These are phyloP conservation scores for Mechanitis mazaeus DNA, from an alignment of 2,888 invertebrate genomes.

Conservation along the genomic window DNA sequence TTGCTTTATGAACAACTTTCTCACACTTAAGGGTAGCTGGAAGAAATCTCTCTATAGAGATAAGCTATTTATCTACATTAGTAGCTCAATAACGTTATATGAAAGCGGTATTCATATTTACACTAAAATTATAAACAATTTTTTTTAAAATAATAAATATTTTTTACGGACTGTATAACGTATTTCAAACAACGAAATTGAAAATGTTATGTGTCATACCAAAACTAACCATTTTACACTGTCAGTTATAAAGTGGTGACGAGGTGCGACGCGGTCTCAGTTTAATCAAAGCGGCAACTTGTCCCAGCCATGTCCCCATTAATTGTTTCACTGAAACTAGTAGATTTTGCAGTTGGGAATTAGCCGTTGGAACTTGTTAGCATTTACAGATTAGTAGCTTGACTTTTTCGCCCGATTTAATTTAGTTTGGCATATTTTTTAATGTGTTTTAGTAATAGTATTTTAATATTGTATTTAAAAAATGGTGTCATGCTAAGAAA, in stretches of 20 bases:
- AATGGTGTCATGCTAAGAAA: neutral
- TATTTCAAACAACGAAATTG: neutral
- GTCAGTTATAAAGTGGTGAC: conserved; percentile 21
- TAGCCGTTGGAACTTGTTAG: conserved; percentile 36
- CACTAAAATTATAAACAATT: neutral
- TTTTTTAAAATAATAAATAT: neutral
- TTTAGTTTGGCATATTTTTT: neutral
- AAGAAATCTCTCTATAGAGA: too few species aligned
- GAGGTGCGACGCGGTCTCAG: conserved; percentile 39
- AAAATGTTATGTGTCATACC: conserved; percentile 4
- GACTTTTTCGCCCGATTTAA: neutral
- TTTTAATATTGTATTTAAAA: too few species aligned
- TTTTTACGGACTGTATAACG: neutral
- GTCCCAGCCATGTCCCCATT: conserved; percentile 40
- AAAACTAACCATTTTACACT: conserved; percentile 14
- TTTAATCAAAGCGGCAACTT: conserved; percentile 58
- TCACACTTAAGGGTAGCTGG: too few species aligned
- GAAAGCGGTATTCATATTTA: too few species aligned
- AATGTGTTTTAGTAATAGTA: too few species aligned
- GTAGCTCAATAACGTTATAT: too few species aligned
- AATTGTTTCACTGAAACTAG: conserved; percentile 48
- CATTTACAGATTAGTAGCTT: conserved; percentile 26
- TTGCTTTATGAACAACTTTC: too few species aligned
- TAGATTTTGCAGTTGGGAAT: conserved; percentile 37
- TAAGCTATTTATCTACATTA: too few species aligned